Conservation (phyloP, 92 coral and sea anemone species). For the Desmophyllum pertusum region DNA sequence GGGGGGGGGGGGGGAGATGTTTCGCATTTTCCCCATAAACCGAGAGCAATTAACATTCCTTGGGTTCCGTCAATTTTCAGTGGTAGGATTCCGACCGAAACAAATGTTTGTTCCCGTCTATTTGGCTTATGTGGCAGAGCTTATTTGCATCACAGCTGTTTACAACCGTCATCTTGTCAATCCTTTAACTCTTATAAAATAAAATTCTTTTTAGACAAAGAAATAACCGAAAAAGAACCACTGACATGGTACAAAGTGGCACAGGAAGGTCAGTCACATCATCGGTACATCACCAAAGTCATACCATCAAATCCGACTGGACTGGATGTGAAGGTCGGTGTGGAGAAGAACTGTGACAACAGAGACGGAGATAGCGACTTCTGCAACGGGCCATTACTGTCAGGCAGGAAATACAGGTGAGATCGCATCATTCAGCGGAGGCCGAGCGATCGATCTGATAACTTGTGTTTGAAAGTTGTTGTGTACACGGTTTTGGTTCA, state of each 20-base stretch:
- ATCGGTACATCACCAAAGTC: constrained; percentile 66
- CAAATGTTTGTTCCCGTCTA: background rate
- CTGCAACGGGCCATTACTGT: constrained; percentile 75
- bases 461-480: too few species aligned
- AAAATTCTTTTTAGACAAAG: constrained; percentile 37
- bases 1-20: too few species aligned
- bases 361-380: constrained; percentile 36
- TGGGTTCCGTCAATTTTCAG: background rate
- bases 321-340: constrained; percentile 67
- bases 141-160: background rate
- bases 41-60: too few species aligned
- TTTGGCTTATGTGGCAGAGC: background rate
- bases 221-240: constrained; percentile 59
- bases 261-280: constrained; percentile 49
- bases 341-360: constrained; percentile 52
- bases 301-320: constrained; percentile 39
- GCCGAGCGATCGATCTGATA: too few species aligned
- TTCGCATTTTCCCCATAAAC: too few species aligned
- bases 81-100: too few species aligned
- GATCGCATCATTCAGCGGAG: too few species aligned
- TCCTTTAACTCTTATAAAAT: background rate
- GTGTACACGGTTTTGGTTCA: too few species aligned
- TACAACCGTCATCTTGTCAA: background rate
- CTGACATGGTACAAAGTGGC: constrained; percentile 68
- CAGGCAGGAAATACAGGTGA: constrained; percentile 79